Percentiles rank a stretch among this genome's conserved stretches.
These are phyloP conservation scores for Plotosus lineatus DNA, from an alignment of 2,113 vertebrate species.

Conservation along the genomic window DNA sequence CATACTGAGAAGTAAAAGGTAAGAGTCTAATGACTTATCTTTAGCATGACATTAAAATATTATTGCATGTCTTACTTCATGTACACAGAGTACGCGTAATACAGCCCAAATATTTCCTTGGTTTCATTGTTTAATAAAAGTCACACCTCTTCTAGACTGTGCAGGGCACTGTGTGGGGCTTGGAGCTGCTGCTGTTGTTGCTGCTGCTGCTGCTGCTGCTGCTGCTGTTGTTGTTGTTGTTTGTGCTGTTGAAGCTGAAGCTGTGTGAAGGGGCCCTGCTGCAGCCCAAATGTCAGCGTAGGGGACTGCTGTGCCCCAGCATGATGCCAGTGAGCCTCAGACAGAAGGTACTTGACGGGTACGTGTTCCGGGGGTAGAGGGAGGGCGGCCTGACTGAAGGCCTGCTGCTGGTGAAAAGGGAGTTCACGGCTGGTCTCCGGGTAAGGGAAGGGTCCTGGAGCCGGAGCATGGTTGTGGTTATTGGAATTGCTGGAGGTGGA, in stretches of 20 bases:
- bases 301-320: conserved; percentile 85
- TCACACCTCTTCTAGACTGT: conserved; percentile 94
- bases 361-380: conserved; percentile 85
- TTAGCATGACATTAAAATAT: not conserved
- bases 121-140: not conserved
- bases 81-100: not conserved
- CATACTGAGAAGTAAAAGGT: conserved; percentile 79
- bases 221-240: conserved; percentile 72
- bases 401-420: conserved; percentile 77
- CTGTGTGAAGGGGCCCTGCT: conserved; percentile 91
- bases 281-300: conserved; percentile 87
- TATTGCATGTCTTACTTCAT: not conserved
- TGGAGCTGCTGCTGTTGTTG: conserved; percentile 67
- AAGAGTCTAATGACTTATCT: conserved; percentile 27
- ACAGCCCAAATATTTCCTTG: not conserved
- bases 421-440: conserved; percentile 81
- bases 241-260: conserved; percentile 67
- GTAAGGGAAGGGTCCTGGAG: conserved; percentile 73
- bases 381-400: conserved; percentile 82
- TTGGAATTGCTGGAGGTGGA: conserved; percentile 61
- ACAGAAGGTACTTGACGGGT: conserved; percentile 90
- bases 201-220: conserved; percentile 66
- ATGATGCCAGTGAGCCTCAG: conserved; percentile 92
- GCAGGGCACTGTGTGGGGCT: conserved; percentile 84
- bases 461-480: conserved; percentile 73